Evolutionary conservation across 2,797 vertebrate species (phyloP).

Genomic region (Sphenopsis melanotis): DNA sequence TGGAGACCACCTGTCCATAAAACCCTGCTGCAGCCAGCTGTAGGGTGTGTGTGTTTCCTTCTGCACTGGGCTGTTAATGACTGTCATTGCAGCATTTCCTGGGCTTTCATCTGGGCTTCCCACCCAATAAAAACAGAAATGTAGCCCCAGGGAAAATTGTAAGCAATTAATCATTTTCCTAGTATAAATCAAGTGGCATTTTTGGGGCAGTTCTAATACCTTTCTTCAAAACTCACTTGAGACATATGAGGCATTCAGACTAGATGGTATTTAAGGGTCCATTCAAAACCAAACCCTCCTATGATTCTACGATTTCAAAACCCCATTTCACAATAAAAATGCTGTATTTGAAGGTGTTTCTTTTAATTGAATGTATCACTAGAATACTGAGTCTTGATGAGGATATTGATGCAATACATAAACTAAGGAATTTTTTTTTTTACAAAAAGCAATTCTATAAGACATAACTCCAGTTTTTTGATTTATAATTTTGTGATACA

Average conservation of each 20-base stretch:
- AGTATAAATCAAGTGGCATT: not conserved
- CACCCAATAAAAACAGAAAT: not conserved
- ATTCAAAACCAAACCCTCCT: not conserved
- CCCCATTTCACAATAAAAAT: not conserved
- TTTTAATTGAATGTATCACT: not conserved
- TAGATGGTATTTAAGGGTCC: not conserved
- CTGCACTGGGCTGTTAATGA: not conserved
- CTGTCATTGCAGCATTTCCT: not conserved
- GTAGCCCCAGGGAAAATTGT: not conserved
- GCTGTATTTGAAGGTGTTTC: not conserved
- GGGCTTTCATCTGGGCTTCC: not conserved
- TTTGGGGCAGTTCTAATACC: not conserved
- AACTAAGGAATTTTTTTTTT: fast-evolving
- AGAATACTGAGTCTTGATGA: not conserved
- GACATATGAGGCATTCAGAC: not conserved
- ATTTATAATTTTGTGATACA: not conserved
- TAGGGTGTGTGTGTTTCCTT: fast-evolving
- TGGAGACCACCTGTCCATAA: not conserved
- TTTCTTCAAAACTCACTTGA: not conserved
- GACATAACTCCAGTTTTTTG: not conserved
- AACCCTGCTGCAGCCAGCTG: not conserved
- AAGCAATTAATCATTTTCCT: not conserved
- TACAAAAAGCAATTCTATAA: not conserved
- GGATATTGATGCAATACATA: not conserved
- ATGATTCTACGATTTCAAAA: not conserved